A percentile compares a stretch with the other conserved stretches of the same genome.
Evolutionary conservation across 2,113 vertebrate genomes (phyloP).

Genomic region (Bombycilla garrulus): DNA sequence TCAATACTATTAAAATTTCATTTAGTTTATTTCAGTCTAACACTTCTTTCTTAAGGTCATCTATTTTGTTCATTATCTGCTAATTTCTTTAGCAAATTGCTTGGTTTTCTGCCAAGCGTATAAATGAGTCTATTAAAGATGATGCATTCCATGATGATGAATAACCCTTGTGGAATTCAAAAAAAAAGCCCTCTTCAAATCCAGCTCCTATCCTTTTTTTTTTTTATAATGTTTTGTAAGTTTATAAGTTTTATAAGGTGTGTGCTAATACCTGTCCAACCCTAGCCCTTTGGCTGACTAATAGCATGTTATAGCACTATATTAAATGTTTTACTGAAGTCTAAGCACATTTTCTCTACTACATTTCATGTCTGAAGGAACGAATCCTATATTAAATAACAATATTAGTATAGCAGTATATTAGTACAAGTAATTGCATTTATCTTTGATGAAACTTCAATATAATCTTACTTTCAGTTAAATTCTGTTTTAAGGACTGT

Average conservation of each 20-base stretch:
- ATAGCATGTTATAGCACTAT: not conserved
- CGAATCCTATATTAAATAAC: not conserved
- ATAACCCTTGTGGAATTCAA: not conserved
- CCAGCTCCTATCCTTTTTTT: not conserved
- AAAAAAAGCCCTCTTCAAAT: not conserved
- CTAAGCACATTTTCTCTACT: not conserved
- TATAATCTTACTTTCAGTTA: not conserved
- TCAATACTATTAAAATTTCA: not conserved
- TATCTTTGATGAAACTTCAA: not conserved
- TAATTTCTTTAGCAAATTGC: not conserved
- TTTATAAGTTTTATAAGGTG: not conserved
- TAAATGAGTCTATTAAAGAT: not conserved
- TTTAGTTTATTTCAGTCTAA: constrained; percentile 3
- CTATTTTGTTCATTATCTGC: not conserved
- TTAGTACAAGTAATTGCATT: not conserved
- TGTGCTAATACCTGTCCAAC: not conserved
- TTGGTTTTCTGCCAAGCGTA: not conserved
- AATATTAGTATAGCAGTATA: not conserved
- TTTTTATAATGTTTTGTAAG: too few species aligned
- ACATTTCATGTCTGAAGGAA: constrained; percentile 3
- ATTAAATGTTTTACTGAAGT: constrained; percentile 16
- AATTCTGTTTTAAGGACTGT: not conserved
- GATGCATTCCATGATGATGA: not conserved
- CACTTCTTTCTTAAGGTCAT: not conserved
- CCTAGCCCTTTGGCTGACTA: not conserved